Evolutionary conservation across 2,888 invertebrate genomes (phyloP).

Genomic region (Lochmaea capreae): DNA sequence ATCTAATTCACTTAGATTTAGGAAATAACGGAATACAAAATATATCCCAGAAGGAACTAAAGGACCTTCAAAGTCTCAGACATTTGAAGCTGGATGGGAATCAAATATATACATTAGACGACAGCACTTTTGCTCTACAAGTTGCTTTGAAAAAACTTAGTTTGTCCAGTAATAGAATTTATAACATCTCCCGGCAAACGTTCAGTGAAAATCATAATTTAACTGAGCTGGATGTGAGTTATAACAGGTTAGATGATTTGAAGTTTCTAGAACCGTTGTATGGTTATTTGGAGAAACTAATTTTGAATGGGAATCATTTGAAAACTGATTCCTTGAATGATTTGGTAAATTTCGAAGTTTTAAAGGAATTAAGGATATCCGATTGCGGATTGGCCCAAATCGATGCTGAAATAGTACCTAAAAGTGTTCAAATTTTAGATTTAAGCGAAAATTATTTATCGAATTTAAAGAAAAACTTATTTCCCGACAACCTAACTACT

Average conservation of each 20-base stretch:
- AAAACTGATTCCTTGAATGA: slow-evolving; percentile 68
- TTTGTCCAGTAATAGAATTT: slow-evolving; percentile 78
- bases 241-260: slow-evolving; percentile 70
- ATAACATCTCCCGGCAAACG: slow-evolving; percentile 76
- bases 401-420: slow-evolving; percentile 69
- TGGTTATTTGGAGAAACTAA: slow-evolving; percentile 72
- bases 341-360: slow-evolving; percentile 68
- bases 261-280: slow-evolving; percentile 64
- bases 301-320: slow-evolving; percentile 78
- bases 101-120: slow-evolving; percentile 76
- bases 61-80: slow-evolving; percentile 73
- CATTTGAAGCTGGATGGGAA: slow-evolving; percentile 79
- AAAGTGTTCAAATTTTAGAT: slow-evolving; percentile 72
- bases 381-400: slow-evolving; percentile 72
- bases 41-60: slow-evolving; percentile 76
- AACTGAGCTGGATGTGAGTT: slow-evolving; percentile 77
- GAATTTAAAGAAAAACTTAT: slow-evolving; percentile 67
- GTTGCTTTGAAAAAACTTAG: slow-evolving; percentile 69
- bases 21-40: slow-evolving; percentile 81
- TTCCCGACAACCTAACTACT: slow-evolving; percentile 70
- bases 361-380: slow-evolving; percentile 71
- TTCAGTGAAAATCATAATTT: slow-evolving; percentile 78
- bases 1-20: slow-evolving; percentile 78
- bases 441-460: slow-evolving; percentile 78
- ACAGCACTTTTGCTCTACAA: slow-evolving; percentile 73